Base-by-base conservation (phyloP, 2,888 invertebrate species). In the Hirtodrosophila histrioides region DNA sequence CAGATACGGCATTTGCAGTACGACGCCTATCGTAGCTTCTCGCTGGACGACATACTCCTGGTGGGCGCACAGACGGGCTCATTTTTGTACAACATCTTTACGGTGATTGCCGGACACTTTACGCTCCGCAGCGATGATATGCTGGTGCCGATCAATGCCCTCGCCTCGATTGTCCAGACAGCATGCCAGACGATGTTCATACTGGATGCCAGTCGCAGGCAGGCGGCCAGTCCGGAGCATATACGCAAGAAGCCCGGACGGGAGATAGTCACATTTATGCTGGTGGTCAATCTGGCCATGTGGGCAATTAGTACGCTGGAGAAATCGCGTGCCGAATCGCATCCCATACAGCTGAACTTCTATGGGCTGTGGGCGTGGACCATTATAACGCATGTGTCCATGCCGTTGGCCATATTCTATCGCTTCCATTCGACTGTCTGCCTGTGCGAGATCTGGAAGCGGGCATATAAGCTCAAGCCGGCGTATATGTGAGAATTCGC, bases 361-460 rank as follows among this genome's bases (percentile, higher is more conserved):
- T 98, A 97, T 87, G 97, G 97, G 0, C 92, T 97, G 37, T 97
- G 97, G 97, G 97, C 97, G 33, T 98, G 98, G 98, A 97, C 97
- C 10, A 97, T 98, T 66, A 97, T 98, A 66, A 97, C 97, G 0
- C 97, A 98, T 89, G 97, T 98, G 1, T 97, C 97, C 1, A 97
- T 97, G 95, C 98, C 98, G 0, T 86, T 95, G 84, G 97, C 97
- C 1, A 98, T 98, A 69, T 98, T 98, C 92, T 98, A 97, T 92
- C 94, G 98, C 65, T 98, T 98, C 92, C 98, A 98, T 90, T 97
- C 97, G 41, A 97, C 98, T 0, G 98, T 98, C 2, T 98, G 98
- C 90, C 93, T 98, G 62, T 98, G 98, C 91, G 98, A 98, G 92
- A 97, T 98, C 86, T 98, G 98, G 98, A 98, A 98, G 92, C 94